Conservation (phyloP, 2,888 invertebrate species). For the Agrotis clavis region DNA sequence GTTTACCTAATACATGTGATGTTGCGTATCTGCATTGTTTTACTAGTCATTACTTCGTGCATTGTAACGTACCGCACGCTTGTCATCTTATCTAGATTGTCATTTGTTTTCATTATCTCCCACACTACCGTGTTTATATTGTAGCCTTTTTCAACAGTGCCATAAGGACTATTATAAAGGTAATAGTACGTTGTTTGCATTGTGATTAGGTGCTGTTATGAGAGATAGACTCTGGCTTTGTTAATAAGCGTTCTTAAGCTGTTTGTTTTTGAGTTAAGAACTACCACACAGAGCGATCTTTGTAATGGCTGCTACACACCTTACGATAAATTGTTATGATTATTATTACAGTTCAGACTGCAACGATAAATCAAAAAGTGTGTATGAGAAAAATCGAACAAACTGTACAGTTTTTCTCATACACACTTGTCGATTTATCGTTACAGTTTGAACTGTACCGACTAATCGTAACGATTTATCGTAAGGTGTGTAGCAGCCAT, state of each 20-base stretch:
- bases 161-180: conserved; percentile 31
- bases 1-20: background rate
- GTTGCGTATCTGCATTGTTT: conserved; percentile 39
- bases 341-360: no score
- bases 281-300: background rate
- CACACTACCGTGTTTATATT: conserved; percentile 39
- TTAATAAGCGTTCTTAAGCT: conserved; percentile 43
- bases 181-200: conserved; percentile 41
- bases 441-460: no score
- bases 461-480: no score
- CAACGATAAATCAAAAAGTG: no score
- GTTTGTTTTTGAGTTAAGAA: conserved; percentile 26
- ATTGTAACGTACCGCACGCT: conserved; percentile 41
- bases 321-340: no score
- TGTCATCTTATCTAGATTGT: conserved; percentile 58
- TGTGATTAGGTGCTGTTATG: conserved; percentile 52
- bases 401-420: no score
- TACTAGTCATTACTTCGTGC: conserved; percentile 35
- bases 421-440: no score
- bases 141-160: conserved; percentile 15
- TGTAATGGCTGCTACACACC: no score
- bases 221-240: conserved; percentile 48
- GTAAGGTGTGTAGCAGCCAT: no score
- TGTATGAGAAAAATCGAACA: no score
- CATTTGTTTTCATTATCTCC: conserved; percentile 60